These are phyloP conservation scores for Zaprionus lachaisei DNA, from an alignment of 1,140 invertebrate species.

Conservation along the genomic window DNA sequence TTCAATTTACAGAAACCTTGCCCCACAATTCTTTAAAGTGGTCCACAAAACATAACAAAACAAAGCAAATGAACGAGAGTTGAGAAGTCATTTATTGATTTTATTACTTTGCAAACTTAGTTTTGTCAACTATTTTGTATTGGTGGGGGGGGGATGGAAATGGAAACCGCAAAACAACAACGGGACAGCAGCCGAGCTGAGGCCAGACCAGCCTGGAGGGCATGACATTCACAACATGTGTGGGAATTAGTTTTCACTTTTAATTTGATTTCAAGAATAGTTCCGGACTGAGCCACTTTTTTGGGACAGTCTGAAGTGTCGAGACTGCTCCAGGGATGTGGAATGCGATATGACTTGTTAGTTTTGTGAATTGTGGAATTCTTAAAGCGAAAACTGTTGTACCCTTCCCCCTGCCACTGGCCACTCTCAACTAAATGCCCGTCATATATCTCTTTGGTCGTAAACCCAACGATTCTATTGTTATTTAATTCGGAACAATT, in stretches of 20 bases:
- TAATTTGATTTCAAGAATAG: slow-evolving; percentile 70
- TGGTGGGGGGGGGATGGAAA: background rate
- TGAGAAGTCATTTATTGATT: slow-evolving; percentile 70
- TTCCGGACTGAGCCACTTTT: slow-evolving; percentile 20
- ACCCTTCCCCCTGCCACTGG: background rate
- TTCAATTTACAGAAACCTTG: slow-evolving; percentile 33
- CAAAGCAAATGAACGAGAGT: slow-evolving; percentile 25
- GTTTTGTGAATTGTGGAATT: slow-evolving; percentile 1
- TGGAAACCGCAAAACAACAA: slow-evolving; percentile 25
- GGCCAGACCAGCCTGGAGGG: background rate
- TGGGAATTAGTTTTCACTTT: slow-evolving; percentile 53
- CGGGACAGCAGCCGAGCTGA: slow-evolving; percentile 1
- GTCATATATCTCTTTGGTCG: slow-evolving; percentile 43
- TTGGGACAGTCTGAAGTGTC: slow-evolving; percentile 8
- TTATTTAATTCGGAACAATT: slow-evolving; percentile 48
- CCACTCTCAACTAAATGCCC: slow-evolving; percentile 22
- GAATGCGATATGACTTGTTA: slow-evolving; percentile 28
- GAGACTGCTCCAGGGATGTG: background rate
- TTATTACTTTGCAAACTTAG: slow-evolving; percentile 47
- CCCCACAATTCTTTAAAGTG: slow-evolving; percentile 43
- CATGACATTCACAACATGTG: slow-evolving; percentile 51
- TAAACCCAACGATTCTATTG: slow-evolving; percentile 29
- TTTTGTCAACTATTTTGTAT: slow-evolving; percentile 55
- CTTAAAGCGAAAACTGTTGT: background rate
- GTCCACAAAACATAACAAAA: slow-evolving; percentile 7